Evolutionary conservation across 2,888 invertebrate species (phyloP), one percentile per base, ranked within the genome.

Genomic region (Lepetodrilus schrolli): DNA sequence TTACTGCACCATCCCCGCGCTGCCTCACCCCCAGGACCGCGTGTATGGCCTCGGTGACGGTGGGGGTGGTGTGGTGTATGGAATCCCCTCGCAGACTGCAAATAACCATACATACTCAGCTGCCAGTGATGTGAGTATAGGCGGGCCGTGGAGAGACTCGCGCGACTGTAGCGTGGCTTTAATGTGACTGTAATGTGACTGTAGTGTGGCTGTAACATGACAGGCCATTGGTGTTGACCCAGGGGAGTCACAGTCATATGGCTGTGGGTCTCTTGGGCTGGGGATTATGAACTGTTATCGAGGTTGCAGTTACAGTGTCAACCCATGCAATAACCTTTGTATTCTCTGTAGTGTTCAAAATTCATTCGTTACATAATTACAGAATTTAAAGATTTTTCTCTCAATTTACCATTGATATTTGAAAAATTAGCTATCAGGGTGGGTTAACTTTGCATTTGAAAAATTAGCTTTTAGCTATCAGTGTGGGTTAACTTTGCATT

Each of bases 1-100:
- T n/a, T 58, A 58, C 58, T 58, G 58, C 30, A 58, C 58, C 26
- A 58, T 58, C 23, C 58, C 58, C 30, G 58, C 58, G 34, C n/a
- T 58, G 58, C 58, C 58, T 17, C 13, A 17, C 58, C 58, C 20
- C 7, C 58, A 58, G 7, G 58, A 58, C 30, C 58, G 30, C 1
- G 17, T 21, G 34, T 58, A 58, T 5, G 58, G 58, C 26, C 34
- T 34, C 13, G 30, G 34, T 17, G 58, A 58, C 30, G 58, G 58
- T 7, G n/a, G 58, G 17, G 58, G 34, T 30, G 58, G 58, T 7
- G n/a, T 26, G 17, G 34, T 58, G 58, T 58, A 58, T 17, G 58
- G 58, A 17, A 58, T 58, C 10, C 58, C 58, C 30, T 30, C 34
- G 34, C 58, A 26, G 34, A 26, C 58, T 23, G 17, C 58, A 34